A percentile compares a stretch with the other conserved stretches of the same genome.
Conservation (phyloP, 1,140 invertebrate genomes). For the Chironomus striatipennis region DNA sequence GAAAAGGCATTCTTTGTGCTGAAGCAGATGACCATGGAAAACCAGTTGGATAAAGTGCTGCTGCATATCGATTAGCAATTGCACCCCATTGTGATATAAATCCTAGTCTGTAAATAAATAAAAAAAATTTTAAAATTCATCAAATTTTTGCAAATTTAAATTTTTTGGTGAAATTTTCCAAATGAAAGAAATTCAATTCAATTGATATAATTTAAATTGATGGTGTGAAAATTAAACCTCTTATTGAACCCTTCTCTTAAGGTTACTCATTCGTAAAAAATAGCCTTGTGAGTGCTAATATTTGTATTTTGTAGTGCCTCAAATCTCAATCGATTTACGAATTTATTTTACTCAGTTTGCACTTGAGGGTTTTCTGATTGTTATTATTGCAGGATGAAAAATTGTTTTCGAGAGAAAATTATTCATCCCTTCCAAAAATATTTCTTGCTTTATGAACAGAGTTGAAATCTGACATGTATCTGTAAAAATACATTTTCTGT, state of each 20-base stretch:
- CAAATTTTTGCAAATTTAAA: conserved; percentile 8
- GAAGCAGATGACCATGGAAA: conserved; percentile 44
- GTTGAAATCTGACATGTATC: no score
- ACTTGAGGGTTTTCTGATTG: conserved; percentile 10
- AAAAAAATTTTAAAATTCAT: conserved; percentile 2
- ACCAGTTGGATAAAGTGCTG: conserved; percentile 47
- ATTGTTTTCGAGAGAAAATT: no score
- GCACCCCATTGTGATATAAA: conserved; percentile 70
- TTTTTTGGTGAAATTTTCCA: background rate
- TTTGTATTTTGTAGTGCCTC: background rate
- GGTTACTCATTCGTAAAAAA: conserved; percentile 17
- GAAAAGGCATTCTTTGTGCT: conserved; percentile 40
- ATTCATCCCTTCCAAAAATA: no score
- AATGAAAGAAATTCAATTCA: background rate
- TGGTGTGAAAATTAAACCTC: background rate
- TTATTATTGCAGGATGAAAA: background rate
- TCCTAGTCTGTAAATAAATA: conserved; percentile 57
- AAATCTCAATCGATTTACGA: conserved; percentile 13
- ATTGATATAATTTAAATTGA: conserved; percentile 17
- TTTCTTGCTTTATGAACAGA: no score
- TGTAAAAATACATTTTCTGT: no score
- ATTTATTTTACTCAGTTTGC: background rate
- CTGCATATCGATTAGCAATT: conserved; percentile 53
- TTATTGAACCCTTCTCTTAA: background rate
- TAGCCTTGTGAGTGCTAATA: conserved; percentile 10